Evolutionary conservation across 1,140 invertebrate genomes (phyloP).

Genomic region (Choristoneura fumiferana): DNA sequence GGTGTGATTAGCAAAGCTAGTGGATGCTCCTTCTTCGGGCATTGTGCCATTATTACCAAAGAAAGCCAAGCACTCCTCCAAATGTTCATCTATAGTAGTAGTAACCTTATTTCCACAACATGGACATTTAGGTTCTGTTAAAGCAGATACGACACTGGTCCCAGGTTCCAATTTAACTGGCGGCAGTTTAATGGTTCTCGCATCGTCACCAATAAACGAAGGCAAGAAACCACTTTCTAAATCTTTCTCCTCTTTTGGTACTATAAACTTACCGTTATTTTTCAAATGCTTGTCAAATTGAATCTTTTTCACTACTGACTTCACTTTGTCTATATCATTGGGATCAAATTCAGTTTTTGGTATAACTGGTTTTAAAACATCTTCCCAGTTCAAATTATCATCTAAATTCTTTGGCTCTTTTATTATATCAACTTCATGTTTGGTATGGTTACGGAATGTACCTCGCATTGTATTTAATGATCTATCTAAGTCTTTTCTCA

Average conservation of each 20-base stretch:
- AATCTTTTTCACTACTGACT: constrained; percentile 8
- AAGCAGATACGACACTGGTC: constrained; percentile 26
- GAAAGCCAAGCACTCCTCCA: constrained; percentile 80
- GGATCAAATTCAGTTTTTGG: not conserved
- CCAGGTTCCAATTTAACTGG: constrained; percentile 34
- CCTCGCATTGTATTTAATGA: not conserved
- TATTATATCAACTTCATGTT: not conserved
- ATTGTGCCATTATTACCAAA: constrained; percentile 47
- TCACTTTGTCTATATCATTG: not conserved
- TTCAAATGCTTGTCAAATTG: constrained; percentile 10
- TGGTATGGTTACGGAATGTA: not conserved
- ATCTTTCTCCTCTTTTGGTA: constrained; percentile 30
- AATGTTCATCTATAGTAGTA: constrained; percentile 79
- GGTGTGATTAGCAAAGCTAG: constrained; percentile 36
- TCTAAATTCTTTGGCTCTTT: not conserved
- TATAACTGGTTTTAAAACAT: not conserved
- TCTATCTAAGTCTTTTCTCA: not conserved
- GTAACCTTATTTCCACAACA: constrained; percentile 80
- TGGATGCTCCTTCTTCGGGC: constrained; percentile 46
- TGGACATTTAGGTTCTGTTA: constrained; percentile 74
- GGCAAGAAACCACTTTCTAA: constrained; percentile 12
- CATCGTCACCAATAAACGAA: constrained; percentile 21
- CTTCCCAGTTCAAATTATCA: not conserved
- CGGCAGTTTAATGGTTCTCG: constrained; percentile 23
- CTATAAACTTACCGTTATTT: constrained; percentile 19